Evolutionary conservation across 1,140 invertebrate species (phyloP).

Genomic region (Colletes latitarsis): DNA sequence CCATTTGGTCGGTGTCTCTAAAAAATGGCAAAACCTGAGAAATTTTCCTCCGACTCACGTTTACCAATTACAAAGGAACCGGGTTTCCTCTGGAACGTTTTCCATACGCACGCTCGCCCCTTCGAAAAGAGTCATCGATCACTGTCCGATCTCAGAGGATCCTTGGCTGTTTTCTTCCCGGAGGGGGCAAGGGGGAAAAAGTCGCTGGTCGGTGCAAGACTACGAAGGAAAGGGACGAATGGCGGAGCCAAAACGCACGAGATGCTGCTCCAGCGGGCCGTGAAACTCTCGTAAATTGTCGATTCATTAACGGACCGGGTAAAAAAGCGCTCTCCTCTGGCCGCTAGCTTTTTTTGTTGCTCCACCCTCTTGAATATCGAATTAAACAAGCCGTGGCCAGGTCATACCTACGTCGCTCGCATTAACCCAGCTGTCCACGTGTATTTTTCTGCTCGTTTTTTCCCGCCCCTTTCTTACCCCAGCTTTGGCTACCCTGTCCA

Average conservation of each 20-base stretch:
- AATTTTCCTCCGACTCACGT: background rate
- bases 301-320: constrained; percentile 69
- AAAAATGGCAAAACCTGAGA: no score
- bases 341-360: constrained; percentile 39
- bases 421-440: constrained; percentile 12
- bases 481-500: background rate
- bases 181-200: constrained; percentile 2
- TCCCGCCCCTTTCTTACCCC: background rate
- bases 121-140: constrained; percentile 18
- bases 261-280: constrained; percentile 45
- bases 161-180: background rate
- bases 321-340: constrained; percentile 54
- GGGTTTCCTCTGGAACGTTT: background rate
- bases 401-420: constrained; percentile 15
- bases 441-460: background rate
- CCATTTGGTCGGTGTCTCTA: no score
- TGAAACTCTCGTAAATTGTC: constrained; percentile 74
- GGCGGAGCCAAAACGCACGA: constrained; percentile 32
- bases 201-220: background rate
- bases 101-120: constrained; percentile 27
- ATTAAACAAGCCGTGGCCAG: constrained; percentile 68
- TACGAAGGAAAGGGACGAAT: constrained; percentile 21
- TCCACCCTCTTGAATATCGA: constrained; percentile 59
- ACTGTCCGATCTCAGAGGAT: constrained; percentile 18
- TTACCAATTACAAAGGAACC: background rate